Evolutionary conservation across 2,888 invertebrate genomes (phyloP), one percentile per base, ranked within the genome.

Genomic region (Rhagonycha lutea): DNA sequence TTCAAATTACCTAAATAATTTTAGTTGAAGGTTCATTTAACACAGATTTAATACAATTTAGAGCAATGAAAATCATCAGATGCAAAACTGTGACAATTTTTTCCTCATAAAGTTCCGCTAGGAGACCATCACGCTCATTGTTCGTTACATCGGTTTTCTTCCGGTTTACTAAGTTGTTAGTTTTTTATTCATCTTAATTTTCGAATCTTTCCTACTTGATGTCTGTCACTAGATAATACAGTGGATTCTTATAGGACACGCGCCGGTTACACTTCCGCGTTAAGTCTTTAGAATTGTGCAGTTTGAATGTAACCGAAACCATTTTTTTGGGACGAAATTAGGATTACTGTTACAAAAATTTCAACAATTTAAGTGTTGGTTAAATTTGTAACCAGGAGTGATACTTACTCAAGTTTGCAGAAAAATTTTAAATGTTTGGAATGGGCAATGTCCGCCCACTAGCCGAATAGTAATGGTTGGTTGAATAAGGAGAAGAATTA

Each of bases 391-490:
- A 47, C 47, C n/a, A 47, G 7, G n/a, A 47, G 47, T 47, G 47
- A 47, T 47, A 47, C 47, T 47, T 47, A 47, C 47, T 47, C 47
- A 47, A 5, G 47, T 47, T 47, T 47, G 47, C 47, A 47, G 47
- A 24, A 63, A 63, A 63, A 63, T 63, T 63, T 76, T 77, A 73
- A 74, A 47, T 47, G 47, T 47, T 47, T 47, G n/a, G 47, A 47
- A 47, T 65, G 63, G 81, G 75, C 82, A 81, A 80, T 80, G 82
- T 82, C 81, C 81, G 81, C 81, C 81, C 77, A 82, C 80, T 79
- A 80, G 80, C 81, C 81, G 81, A 81, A 82, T 78, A 80, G 80
- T 79, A 78, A 76, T 80, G 81, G 76, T 80, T 81, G 76, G 79
- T 47, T 79, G 73, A 62, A 71, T 10, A 60, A 60, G 12, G 32